These are phyloP conservation scores for Ridgeia piscesae DNA, from an alignment of 1,140 invertebrate genomes.

Conservation along the genomic window DNA sequence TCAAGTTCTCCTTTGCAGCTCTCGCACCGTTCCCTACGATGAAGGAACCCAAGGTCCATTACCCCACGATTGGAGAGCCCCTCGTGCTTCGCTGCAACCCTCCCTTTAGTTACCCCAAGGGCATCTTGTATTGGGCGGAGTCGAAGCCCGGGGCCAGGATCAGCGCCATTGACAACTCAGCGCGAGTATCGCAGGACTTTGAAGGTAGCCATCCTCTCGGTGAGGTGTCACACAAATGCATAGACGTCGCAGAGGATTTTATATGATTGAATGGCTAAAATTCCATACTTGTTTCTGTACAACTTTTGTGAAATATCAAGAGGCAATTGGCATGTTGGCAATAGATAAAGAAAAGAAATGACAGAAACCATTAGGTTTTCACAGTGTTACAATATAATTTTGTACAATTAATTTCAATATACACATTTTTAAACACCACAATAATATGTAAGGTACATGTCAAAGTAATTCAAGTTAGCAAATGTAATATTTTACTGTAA, in stretches of 20 bases:
- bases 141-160: slow-evolving; percentile 17
- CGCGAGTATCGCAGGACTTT: slow-evolving; percentile 46
- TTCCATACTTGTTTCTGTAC: not conserved
- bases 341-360: not conserved
- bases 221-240: not conserved
- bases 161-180: slow-evolving; percentile 39
- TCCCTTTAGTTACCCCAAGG: slow-evolving; percentile 46
- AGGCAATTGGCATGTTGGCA: not conserved
- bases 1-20: slow-evolving; percentile 13
- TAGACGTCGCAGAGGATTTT: not conserved
- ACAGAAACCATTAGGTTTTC: not conserved
- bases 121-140: slow-evolving; percentile 44
- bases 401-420: not conserved
- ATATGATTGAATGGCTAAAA: not conserved
- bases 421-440: not conserved
- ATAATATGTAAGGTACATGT: not conserved
- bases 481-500: not conserved
- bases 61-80: slow-evolving; percentile 31
- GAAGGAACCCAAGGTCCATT: slow-evolving; percentile 14
- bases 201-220: not conserved
- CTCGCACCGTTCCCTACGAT: slow-evolving; percentile 24
- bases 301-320: not conserved
- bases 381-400: not conserved
- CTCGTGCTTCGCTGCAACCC: slow-evolving; percentile 43
- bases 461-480: not conserved